Evolutionary conservation across 2,888 invertebrate species (phyloP), one percentile per base, ranked within the genome.

Genomic region (Asteroscopus sphinx): DNA sequence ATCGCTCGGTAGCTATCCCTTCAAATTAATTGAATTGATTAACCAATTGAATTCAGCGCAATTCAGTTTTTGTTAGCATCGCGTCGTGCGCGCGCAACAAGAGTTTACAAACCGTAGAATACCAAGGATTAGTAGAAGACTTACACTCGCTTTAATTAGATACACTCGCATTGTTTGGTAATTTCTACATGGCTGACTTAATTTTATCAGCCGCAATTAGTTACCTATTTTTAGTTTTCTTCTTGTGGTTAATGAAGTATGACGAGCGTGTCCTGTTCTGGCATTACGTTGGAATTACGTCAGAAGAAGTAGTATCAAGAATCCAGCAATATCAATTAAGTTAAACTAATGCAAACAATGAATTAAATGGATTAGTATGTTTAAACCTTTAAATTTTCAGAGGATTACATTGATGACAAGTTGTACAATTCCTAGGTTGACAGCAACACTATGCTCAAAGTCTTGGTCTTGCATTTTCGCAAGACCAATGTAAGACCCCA

Each of bases 21-120:
- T 89, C 85, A 88, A 91, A 91, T 92, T 91, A 92, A 92, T 90
- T 89, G 86, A 88, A 90, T 89, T 91, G 91, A 92, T 92, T 88
- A 89, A 88, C 89, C 92, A 91, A 93, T 92, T 92, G 86, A 86
- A 86, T 90, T 87, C 83, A 81, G 83, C 76, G 82, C 83, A 83
- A 85, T 88, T 87, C 70, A 73, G 84, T 90, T 91, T 88, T 89
- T 89, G 84, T 77, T 69, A 69, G 75, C 71, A 76, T 79, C 72
- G 75, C 40, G 47, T 54, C 54, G 68, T 62, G 69, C 65, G 77
- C 71, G 77, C 67, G 77, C 49, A 44, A 58, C 58, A 44, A 55
- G 37, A 45, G 45, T 56, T 60, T 59, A 64, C 73, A 47, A 40
- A 54, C 40, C 53, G 61, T 52, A 56, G 60, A 63, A 56, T 73